These are phyloP conservation scores for Spinus olivaceus DNA, from an alignment of 2,797 vertebrate species.

Conservation along the genomic window DNA sequence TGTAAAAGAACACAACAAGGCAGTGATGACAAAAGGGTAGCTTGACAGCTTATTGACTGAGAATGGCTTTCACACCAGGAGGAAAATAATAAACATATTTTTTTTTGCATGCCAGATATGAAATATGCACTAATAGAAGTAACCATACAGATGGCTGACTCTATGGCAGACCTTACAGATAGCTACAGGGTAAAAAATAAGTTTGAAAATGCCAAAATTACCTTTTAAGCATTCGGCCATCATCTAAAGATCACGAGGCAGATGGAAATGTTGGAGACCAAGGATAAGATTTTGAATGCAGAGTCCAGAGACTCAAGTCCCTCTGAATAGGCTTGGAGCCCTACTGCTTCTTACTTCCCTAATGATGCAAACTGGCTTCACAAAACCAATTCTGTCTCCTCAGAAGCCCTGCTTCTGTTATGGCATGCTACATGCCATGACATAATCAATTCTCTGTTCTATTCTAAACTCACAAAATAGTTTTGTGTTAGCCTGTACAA, in stretches of 20 bases:
- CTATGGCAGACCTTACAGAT: background rate
- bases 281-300: background rate
- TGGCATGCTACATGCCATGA: background rate
- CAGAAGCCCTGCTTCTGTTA: background rate
- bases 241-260: background rate
- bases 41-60: conserved; percentile 27
- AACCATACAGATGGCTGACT: background rate
- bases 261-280: background rate
- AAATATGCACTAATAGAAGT: background rate
- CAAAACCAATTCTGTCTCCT: background rate
- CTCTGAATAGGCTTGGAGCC: background rate
- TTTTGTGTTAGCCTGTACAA: background rate
- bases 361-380: background rate
- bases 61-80: conserved; percentile 33
- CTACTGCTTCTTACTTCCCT: background rate
- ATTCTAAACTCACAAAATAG: background rate
- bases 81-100: conserved; percentile 28
- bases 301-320: background rate
- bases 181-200: background rate
- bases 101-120: background rate
- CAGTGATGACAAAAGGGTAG: conserved; percentile 6
- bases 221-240: background rate
- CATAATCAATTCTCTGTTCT: background rate
- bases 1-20: background rate
- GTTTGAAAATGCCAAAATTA: background rate